A percentile compares a stretch with the other conserved stretches of the same genome.
phyloP scores from a whole-genome alignment of 2,888 invertebrate genomes.

The Sesamia inferens region DNA sequence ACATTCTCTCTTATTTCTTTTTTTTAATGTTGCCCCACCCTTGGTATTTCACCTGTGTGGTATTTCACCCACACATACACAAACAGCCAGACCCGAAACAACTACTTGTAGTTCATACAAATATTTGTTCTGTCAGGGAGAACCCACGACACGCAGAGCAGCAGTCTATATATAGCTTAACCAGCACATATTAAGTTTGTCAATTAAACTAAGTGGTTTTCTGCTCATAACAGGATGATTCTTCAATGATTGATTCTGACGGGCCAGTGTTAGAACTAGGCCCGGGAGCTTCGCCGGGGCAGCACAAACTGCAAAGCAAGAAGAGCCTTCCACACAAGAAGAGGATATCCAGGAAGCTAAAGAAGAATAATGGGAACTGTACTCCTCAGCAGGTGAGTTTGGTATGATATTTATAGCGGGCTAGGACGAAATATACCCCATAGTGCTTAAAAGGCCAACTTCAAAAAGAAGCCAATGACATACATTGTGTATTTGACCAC shows the following conservation, averaged over 20 bases:
- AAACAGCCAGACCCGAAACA: too few relatives aligned
- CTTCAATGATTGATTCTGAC: constrained; percentile 74
- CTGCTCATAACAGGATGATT: constrained; percentile 66
- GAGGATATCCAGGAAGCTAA: constrained; percentile 94
- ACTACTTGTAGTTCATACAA: too few relatives aligned
- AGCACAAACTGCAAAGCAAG: constrained; percentile 83
- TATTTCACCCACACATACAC: too few relatives aligned
- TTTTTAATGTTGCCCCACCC: too few relatives aligned
- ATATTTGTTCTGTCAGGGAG: too few relatives aligned
- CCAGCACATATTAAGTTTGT: neutral
- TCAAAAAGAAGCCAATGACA: neutral
- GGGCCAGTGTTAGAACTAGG: constrained; percentile 75
- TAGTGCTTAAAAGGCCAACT: neutral
- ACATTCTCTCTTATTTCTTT: too few relatives aligned
- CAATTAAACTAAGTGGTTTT: neutral
- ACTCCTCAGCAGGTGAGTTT: constrained; percentile 83
- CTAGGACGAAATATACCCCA: neutral
- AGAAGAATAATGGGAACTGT: constrained; percentile 76
- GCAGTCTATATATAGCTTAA: too few relatives aligned
- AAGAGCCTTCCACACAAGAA: constrained; percentile 96
- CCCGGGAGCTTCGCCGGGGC: constrained; percentile 74
- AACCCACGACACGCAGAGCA: too few relatives aligned
- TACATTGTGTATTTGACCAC: neutral
- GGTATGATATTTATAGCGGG: neutral
- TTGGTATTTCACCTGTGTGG: too few relatives aligned